phyloP scores from a whole-genome alignment of 2,888 invertebrate genomes.

The Eustalomyia histrio region DNA sequence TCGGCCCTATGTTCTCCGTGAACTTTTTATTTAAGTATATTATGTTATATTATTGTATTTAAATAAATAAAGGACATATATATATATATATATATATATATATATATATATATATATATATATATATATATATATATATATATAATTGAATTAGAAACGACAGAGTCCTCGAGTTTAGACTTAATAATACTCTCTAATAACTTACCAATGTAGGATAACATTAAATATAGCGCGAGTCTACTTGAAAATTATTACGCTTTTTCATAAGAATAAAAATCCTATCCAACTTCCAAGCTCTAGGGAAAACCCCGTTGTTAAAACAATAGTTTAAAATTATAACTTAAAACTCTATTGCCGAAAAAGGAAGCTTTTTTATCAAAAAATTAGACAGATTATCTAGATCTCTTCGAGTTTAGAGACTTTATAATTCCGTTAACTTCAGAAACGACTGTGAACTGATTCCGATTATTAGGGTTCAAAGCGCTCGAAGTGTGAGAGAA shows the following conservation, averaged over 20 bases:
- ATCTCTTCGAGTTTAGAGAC: neutral
- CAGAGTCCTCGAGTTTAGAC: neutral
- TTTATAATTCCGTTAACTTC: too few relatives aligned
- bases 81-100: neutral
- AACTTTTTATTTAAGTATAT: too few relatives aligned
- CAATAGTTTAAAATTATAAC: slow-evolving; percentile 42
- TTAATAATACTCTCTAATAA: slow-evolving; percentile 21
- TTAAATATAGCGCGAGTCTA: slow-evolving; percentile 32
- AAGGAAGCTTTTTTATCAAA: slow-evolving; percentile 4
- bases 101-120: neutral
- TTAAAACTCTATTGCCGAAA: neutral
- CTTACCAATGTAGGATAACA: slow-evolving; percentile 33
- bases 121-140: slow-evolving; percentile 1
- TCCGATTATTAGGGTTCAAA: neutral
- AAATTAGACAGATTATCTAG: slow-evolving; percentile 18
- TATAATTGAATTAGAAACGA: neutral
- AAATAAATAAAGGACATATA: too few relatives aligned
- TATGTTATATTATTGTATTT: too few relatives aligned
- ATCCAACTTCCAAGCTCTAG: slow-evolving; percentile 24
- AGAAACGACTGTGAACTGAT: too few relatives aligned
- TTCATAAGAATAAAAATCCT: slow-evolving; percentile 25
- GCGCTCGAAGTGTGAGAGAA: neutral
- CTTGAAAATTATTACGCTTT: slow-evolving; percentile 4
- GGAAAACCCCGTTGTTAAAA: slow-evolving; percentile 37
- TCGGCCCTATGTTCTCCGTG: too few relatives aligned